Evolutionary conservation across 2,888 invertebrate genomes (phyloP), one percentile per base, ranked within the genome.

Genomic region (Pandemis heparana): DNA sequence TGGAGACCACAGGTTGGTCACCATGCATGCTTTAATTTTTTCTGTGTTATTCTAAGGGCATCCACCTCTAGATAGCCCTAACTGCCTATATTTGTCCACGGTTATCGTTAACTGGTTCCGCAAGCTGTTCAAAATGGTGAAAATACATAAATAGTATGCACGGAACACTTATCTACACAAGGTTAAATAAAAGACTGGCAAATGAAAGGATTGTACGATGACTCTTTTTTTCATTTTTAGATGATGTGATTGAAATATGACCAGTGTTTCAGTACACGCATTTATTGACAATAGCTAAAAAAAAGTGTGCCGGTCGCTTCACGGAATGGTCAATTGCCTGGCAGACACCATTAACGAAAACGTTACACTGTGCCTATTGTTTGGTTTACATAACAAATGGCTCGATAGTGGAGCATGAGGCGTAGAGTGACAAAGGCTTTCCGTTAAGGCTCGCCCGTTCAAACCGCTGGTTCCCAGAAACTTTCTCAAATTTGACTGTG

Each of bases 351-450:
- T 88, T 87, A 85, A 79, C 83, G 79, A 84, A 81, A 83, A 83
- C 81, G 83, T 84, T 83, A 82, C 80, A 82, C 79, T 75, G 81
- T n/a, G 38, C 32, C 70, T 83, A 87, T 90, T 88, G 87, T 89
- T 82, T 79, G 80, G 85, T 90, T 90, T 88, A 89, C 86, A 88
- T 89, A 89, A 90, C 88, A 90, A 90, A 89, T 87, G 85, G 81
- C 79, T 77, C 77, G 81, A 87, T 87, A 84, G 86, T 83, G 76
- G 83, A 86, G 79, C 85, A 81, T 81, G 79, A 80, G 78, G 78
- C 81, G 81, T 79, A 78, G 70, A 75, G 81, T 79, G 71, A 88
- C 86, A 88, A 89, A 82, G 77, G 79, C 78, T 79, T 79, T 81
- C 85, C 87, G 88, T 89, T 87, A 88, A 73, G 56, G 63, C 62